Evolutionary conservation across 2,113 vertebrate genomes (phyloP), one percentile per base, ranked within the genome.

Genomic region (Salminus brasiliensis): DNA sequence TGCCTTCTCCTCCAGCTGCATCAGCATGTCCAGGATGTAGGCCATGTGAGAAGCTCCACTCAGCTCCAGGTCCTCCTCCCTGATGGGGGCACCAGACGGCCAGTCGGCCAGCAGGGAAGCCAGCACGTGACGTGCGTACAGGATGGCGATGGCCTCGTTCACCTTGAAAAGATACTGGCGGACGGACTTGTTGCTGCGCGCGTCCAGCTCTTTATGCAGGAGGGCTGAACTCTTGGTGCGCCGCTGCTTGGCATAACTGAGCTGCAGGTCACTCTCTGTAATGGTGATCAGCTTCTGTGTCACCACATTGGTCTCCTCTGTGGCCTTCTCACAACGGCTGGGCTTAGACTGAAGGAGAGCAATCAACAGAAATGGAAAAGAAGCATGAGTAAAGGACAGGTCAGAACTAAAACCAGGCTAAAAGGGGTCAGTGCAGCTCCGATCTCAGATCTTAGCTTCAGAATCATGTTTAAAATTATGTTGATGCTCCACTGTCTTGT

Each of bases 21-120:
- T 96, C 21, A 99, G 90, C 97, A 98, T 98, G 88, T 99, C 97
- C 89, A 99, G 91, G 82, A 99, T 97, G 88, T 99, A 98, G 11
- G 97, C 96, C 95, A 99, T 97, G 57, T 99, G 97, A 1, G 98
- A 97, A 3, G 97, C 94, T 0, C 97, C 96, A 13, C 91, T 98
- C 59, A 99, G 93, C 53, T 98, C 96, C 63, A 99, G 90, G 77
- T 95, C 93, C 72, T 98, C 97, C 83, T 98, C 96, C 1, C 93
- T 96, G 82, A 99, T 88, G 0, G 94, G 87, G 55, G 92, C 87
- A 0, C 93, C 92, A 3, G 88, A 85, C 0, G 97, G 98, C 97
- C 98, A 99, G 87, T 98, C 93, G 0, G 97, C 95, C 16, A 99
- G 81, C 88, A 99, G 85, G 0, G 93, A 93, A 1, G 96, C 96